These are phyloP conservation scores for Apoderus coryli DNA, from an alignment of 2,888 invertebrate genomes.

Conservation along the genomic window DNA sequence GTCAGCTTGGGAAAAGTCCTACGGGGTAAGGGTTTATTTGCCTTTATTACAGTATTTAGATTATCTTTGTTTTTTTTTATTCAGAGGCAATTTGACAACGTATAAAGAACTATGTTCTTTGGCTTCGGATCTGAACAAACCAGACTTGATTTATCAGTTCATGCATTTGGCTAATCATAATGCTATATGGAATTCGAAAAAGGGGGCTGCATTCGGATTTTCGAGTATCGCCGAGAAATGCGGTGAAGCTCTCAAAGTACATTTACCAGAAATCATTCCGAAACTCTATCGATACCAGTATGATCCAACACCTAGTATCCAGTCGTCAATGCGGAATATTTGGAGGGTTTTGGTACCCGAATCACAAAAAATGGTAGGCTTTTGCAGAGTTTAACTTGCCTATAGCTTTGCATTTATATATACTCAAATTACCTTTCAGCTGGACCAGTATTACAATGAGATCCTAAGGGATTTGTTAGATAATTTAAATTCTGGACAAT, in stretches of 20 bases:
- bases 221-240: slow-evolving; percentile 74
- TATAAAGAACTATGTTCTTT: slow-evolving; percentile 89
- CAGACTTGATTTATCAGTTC: slow-evolving; percentile 89
- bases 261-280: slow-evolving; percentile 75
- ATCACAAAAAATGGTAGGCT: slow-evolving; percentile 63
- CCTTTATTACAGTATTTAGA: too few relatives aligned
- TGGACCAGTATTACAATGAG: slow-evolving; percentile 66
- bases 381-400: not conserved
- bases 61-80: slow-evolving; percentile 15
- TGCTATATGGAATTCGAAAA: slow-evolving; percentile 87
- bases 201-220: slow-evolving; percentile 89
- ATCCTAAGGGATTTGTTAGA: slow-evolving; percentile 66
- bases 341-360: slow-evolving; percentile 85
- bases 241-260: slow-evolving; percentile 66
- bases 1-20: slow-evolving; percentile 72
- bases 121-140: slow-evolving; percentile 88
- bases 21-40: slow-evolving; percentile 72
- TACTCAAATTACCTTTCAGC: slow-evolving; percentile 33
- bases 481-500: slow-evolving; percentile 72
- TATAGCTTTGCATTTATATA: not conserved
- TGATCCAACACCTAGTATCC: slow-evolving; percentile 84
- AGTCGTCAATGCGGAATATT: slow-evolving; percentile 85
- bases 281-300: slow-evolving; percentile 82
- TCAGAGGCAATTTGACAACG: slow-evolving; percentile 74
- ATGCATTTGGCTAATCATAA: slow-evolving; percentile 93